phyloP scores from a whole-genome alignment of 92 coral and sea anemone genomes.

The Phenganax subtilis region DNA sequence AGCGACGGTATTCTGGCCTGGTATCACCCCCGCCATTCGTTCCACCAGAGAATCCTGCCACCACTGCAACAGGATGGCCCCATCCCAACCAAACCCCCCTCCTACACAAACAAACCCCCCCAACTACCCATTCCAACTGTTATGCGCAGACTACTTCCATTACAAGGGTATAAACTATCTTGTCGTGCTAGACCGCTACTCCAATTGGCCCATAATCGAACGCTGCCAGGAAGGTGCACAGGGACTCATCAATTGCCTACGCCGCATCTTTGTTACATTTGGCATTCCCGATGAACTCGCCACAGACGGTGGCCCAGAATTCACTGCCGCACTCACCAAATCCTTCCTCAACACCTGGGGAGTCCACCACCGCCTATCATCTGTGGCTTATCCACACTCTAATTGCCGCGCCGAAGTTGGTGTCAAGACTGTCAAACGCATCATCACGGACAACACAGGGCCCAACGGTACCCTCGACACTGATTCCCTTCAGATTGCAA shows the following conservation, averaged over 20 bases:
- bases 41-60: slow-evolving; percentile 54
- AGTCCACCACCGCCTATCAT: slow-evolving; percentile 5
- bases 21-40: too few relatives aligned
- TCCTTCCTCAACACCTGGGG: slow-evolving; percentile 3
- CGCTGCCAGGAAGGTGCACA: slow-evolving; percentile 44
- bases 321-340: background rate
- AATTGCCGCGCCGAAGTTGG: slow-evolving; percentile 17
- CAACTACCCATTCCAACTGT: slow-evolving; percentile 48
- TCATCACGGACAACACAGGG: slow-evolving; percentile 13
- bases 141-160: slow-evolving; percentile 36
- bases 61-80: too few relatives aligned
- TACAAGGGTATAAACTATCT: slow-evolving; percentile 56
- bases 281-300: slow-evolving; percentile 53
- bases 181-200: slow-evolving; percentile 55
- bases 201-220: slow-evolving; percentile 61
- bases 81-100: slow-evolving; percentile 32
- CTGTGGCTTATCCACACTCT: slow-evolving; percentile 4
- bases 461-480: slow-evolving; percentile 18
- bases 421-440: slow-evolving; percentile 8
- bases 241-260: slow-evolving; percentile 51
- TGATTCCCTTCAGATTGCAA: background rate
- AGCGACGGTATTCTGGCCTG: slow-evolving; percentile 6
- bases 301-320: background rate
- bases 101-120: slow-evolving; percentile 15
- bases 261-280: slow-evolving; percentile 42